phyloP scores from a whole-genome alignment of 2,888 invertebrate genomes.

The Panopea generosa region DNA sequence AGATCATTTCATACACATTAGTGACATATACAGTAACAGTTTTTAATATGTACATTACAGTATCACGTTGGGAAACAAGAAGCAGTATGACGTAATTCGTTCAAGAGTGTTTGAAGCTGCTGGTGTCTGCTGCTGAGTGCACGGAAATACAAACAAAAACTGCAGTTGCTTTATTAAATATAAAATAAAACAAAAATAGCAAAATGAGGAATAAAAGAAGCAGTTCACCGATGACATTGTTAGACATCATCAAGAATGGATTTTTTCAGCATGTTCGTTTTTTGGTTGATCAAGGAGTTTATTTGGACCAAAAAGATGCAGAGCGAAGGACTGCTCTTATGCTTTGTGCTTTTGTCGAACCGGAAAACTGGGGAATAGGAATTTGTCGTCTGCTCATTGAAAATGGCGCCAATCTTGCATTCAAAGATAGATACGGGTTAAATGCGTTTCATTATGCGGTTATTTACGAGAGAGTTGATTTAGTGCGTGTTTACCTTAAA shows the following conservation, averaged over 20 bases:
- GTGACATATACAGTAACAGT: too few relatives aligned
- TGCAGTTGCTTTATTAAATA: background rate
- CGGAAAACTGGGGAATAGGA: conserved; percentile 81
- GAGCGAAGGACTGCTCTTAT: conserved; percentile 80
- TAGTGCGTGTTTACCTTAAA: conserved; percentile 76
- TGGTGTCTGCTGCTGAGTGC: too few relatives aligned
- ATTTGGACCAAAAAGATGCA: conserved; percentile 76
- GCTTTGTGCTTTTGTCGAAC: conserved; percentile 80
- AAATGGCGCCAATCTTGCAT: conserved; percentile 76
- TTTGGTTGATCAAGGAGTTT: conserved; percentile 77
- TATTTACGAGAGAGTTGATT: conserved; percentile 75
- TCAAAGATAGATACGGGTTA: conserved; percentile 77
- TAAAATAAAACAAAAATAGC: conserved; percentile 7
- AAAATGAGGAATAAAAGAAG: conserved; percentile 42
- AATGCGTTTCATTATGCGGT: conserved; percentile 83
- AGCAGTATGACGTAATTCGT: too few relatives aligned
- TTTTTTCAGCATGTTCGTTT: conserved; percentile 82
- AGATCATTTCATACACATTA: too few relatives aligned
- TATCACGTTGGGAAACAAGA: too few relatives aligned
- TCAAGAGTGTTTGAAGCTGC: too few relatives aligned
- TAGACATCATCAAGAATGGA: conserved; percentile 79
- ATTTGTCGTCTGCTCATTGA: conserved; percentile 83
- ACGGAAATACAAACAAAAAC: too few relatives aligned
- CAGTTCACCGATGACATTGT: conserved; percentile 41
- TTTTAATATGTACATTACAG: too few relatives aligned